These are phyloP conservation scores for Bagarius yarrelli DNA, from an alignment of 2,113 vertebrate species.

Conservation along the genomic window DNA sequence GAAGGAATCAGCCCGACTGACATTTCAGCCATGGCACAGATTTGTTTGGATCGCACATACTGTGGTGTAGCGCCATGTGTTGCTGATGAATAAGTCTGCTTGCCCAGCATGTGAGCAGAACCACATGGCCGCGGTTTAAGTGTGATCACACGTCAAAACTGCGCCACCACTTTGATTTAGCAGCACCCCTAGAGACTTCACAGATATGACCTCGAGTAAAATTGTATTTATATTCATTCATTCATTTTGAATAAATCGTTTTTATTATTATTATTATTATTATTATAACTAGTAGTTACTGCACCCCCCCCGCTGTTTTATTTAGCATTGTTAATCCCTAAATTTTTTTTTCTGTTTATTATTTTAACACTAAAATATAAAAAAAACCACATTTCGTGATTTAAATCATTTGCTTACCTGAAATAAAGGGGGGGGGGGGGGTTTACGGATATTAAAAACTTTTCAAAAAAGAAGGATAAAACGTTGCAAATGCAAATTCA, in stretches of 20 bases:
- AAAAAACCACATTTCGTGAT: no score
- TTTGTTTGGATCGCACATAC: slow-evolving; percentile 45
- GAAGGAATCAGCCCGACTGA: slow-evolving; percentile 6
- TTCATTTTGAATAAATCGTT: neutral
- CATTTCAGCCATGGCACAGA: slow-evolving; percentile 31
- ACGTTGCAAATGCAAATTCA: no score
- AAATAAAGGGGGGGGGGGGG: no score
- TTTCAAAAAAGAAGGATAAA: no score
- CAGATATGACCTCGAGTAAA: slow-evolving; percentile 4
- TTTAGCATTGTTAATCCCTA: neutral
- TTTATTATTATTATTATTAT: neutral
- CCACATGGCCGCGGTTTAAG: slow-evolving; percentile 43
- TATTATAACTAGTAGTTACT: no score
- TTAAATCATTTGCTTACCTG: no score
- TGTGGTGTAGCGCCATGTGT: slow-evolving; percentile 35
- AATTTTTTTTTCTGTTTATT: neutral
- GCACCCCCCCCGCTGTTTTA: no score
- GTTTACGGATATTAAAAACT: no score
- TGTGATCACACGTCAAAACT: slow-evolving; percentile 45
- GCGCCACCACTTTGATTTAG: neutral
- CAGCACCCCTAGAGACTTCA: neutral
- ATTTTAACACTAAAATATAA: no score
- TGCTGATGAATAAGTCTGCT: slow-evolving; percentile 36
- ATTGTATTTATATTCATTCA: neutral
- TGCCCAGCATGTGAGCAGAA: slow-evolving; percentile 29